Evolutionary conservation across 2,797 vertebrate species (phyloP).

Genomic region (Nyctibius grandis): DNA sequence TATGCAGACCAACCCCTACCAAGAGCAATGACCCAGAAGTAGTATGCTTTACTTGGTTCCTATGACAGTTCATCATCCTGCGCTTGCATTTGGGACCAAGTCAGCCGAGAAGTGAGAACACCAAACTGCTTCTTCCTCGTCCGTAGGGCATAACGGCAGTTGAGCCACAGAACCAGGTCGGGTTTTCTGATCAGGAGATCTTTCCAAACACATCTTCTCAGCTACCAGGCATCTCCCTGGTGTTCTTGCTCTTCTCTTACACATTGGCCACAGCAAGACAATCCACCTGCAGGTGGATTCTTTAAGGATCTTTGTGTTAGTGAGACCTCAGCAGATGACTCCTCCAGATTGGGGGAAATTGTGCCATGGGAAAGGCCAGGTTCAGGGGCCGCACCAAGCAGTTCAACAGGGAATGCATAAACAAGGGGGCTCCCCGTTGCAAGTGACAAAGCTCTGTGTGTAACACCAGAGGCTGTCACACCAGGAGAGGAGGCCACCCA

Average conservation of each 20-base stretch:
- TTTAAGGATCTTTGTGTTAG: neutral
- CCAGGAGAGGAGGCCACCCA: neutral
- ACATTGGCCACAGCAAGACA: rapidly evolving
- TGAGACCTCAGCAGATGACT: neutral
- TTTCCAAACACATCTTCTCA: neutral
- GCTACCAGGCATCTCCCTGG: neutral
- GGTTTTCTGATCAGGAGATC: neutral
- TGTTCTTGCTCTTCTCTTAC: neutral
- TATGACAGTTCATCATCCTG: neutral
- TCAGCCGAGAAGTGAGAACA: neutral
- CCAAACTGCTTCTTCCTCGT: neutral
- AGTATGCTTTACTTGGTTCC: neutral
- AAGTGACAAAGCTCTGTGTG: neutral
- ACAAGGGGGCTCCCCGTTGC: neutral
- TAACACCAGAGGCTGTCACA: neutral
- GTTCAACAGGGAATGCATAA: neutral
- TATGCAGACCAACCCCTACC: neutral
- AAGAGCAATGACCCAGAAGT: neutral
- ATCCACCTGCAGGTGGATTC: neutral
- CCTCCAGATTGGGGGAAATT: neutral
- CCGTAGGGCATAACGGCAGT: neutral
- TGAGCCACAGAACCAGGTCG: neutral
- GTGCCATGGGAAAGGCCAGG: neutral
- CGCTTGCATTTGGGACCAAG: neutral
- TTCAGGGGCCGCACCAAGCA: neutral